Conservation (phyloP, 2,888 invertebrate species). For the Piscicola geometra region DNA sequence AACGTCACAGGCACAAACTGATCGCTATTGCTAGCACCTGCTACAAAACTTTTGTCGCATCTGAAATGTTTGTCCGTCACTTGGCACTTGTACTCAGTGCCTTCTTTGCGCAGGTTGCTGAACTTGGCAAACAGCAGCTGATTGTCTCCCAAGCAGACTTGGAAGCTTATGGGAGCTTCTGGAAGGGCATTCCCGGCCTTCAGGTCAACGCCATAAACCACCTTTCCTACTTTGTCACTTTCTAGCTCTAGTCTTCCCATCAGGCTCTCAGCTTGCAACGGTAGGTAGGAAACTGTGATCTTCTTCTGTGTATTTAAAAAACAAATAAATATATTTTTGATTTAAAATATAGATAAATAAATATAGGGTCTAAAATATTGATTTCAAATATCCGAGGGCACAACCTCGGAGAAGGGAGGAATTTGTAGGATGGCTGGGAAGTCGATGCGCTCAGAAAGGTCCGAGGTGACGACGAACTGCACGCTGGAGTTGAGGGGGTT, state of each 20-base stretch:
- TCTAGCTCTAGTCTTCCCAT: conserved; percentile 52
- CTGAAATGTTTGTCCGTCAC: conserved; percentile 54
- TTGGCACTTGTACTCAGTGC: conserved; percentile 56
- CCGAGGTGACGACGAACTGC: conserved; percentile 50
- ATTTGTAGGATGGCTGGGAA: conserved; percentile 52
- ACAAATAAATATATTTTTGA: too few relatives aligned
- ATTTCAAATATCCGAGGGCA: not conserved
- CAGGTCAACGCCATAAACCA: conserved; percentile 54
- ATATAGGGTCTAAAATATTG: not conserved
- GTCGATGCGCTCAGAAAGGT: conserved; percentile 49
- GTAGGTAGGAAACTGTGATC: conserved; percentile 55
- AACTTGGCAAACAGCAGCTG: conserved; percentile 53
- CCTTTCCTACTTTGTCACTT: conserved; percentile 53
- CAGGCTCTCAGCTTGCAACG: conserved; percentile 52
- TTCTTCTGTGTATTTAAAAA: conserved; percentile 48
- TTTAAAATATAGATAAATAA: not conserved
- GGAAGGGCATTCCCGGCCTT: conserved; percentile 53
- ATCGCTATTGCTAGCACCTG: conserved; percentile 54
- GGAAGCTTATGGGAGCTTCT: conserved; percentile 54
- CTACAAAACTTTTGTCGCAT: conserved; percentile 54
- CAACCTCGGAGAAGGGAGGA: conserved; percentile 51
- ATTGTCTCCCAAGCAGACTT: conserved; percentile 51
- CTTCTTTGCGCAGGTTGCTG: conserved; percentile 56
- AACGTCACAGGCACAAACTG: conserved; percentile 54
- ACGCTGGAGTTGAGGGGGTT: conserved; percentile 53